Percentiles rank a stretch among this genome's conserved stretches.
phyloP scores from a whole-genome alignment of 2,113 vertebrate genomes.

The Larimichthys polyactis region DNA sequence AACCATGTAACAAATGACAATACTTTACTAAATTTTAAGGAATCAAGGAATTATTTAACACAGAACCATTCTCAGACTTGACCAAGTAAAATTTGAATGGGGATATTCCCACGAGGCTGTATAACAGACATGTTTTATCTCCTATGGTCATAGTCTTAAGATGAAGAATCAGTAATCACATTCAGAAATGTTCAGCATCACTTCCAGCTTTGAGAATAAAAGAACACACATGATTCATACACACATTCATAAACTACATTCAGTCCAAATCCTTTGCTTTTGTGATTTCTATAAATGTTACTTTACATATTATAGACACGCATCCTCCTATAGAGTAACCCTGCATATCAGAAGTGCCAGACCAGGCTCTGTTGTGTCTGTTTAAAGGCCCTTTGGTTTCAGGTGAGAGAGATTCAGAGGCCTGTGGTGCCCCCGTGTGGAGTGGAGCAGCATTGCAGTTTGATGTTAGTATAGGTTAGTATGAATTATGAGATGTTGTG shows the following conservation, averaged over 20 bases:
- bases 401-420: constrained; percentile 41
- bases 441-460: constrained; percentile 53
- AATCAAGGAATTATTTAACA: background rate
- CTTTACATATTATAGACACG: background rate
- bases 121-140: background rate
- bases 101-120: background rate
- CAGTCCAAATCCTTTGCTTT: background rate
- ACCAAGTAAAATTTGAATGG: background rate
- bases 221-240: background rate
- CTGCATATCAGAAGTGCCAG: constrained; percentile 36
- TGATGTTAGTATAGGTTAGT: constrained; percentile 35
- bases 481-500: constrained; percentile 56
- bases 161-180: background rate
- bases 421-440: constrained; percentile 57
- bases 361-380: constrained; percentile 40
- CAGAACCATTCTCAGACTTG: background rate
- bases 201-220: background rate
- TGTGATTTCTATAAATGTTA: background rate
- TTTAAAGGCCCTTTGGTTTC: constrained; percentile 21
- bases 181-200: background rate
- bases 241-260: constrained; percentile 6
- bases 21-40: background rate
- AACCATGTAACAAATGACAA: constrained; percentile 10
- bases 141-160: background rate
- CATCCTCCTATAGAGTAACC: background rate